phyloP scores from a whole-genome alignment of 2,888 invertebrate genomes.

The Loripinus fragilis region DNA sequence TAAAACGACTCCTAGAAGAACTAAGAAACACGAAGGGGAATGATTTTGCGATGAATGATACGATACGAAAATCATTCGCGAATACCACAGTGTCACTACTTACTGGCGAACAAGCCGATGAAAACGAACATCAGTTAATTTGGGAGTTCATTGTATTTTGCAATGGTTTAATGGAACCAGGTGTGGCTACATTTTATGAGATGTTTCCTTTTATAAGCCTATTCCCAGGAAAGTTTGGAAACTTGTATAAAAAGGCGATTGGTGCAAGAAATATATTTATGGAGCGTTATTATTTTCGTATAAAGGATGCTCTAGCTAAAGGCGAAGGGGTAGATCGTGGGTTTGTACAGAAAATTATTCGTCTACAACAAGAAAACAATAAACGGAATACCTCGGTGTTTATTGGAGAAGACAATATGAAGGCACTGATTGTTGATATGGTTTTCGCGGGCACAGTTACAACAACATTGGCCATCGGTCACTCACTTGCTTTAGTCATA shows the following conservation, averaged over 20 bases:
- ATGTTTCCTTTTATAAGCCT: conserved; percentile 1
- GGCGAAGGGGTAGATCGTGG: neutral
- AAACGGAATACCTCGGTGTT: conserved; percentile 20
- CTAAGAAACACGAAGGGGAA: neutral
- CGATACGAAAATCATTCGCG: neutral
- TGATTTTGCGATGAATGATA: neutral
- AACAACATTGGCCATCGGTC: conserved; percentile 51
- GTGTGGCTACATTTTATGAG: neutral
- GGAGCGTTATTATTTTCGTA: neutral
- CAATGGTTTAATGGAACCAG: neutral
- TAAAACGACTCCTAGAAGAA: neutral
- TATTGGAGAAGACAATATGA: conserved; percentile 29
- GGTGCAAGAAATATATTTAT: neutral
- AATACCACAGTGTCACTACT: neutral
- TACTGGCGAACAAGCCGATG: neutral
- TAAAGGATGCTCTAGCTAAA: neutral
- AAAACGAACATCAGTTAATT: neutral
- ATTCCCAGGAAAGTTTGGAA: conserved; percentile 4
- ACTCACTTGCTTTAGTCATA: conserved; percentile 60
- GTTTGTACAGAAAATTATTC: conserved; percentile 19
- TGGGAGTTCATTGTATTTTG: neutral
- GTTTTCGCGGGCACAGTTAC: conserved; percentile 31
- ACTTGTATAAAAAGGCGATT: neutral
- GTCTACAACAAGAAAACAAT: conserved; percentile 17
- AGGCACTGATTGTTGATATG: conserved; percentile 33